Evolutionary conservation across 1,140 invertebrate genomes (phyloP).

Genomic region (Drosophila serrata): DNA sequence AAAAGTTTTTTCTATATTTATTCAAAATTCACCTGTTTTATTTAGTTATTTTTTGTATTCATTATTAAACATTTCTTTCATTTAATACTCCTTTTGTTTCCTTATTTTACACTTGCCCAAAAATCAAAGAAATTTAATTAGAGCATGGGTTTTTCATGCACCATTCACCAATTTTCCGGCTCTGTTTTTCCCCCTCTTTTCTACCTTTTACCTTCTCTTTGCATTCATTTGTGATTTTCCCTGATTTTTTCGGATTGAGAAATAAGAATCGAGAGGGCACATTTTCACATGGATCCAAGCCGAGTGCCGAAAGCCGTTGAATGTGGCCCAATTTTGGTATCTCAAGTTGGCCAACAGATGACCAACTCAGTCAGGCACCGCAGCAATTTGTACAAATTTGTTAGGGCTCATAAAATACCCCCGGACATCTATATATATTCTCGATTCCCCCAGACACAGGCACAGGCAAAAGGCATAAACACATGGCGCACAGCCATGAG

Average conservation of each 20-base stretch:
- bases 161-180: constrained; percentile 41
- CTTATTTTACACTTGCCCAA: constrained; percentile 28
- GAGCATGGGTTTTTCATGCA: constrained; percentile 49
- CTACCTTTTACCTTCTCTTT: not conserved
- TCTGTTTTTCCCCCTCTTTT: not conserved
- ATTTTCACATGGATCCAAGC: constrained; percentile 37
- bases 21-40: not conserved
- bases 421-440: constrained; percentile 13
- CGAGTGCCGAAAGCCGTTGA: constrained; percentile 16
- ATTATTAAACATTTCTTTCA: no score
- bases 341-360: constrained; percentile 46
- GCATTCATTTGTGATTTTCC: constrained; percentile 34
- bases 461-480: constrained; percentile 52
- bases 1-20: not conserved
- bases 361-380: constrained; percentile 35
- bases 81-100: not conserved
- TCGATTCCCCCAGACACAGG: constrained; percentile 17
- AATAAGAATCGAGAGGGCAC: constrained; percentile 13
- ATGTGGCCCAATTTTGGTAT: constrained; percentile 64
- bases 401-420: constrained; percentile 75
- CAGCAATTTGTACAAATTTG: constrained; percentile 79
- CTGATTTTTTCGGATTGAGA: constrained; percentile 23
- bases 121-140: constrained; percentile 40
- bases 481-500: constrained; percentile 66
- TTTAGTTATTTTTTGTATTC: not conserved